Conservation (phyloP, 2,888 invertebrate genomes). For the Steromphala cineraria region DNA sequence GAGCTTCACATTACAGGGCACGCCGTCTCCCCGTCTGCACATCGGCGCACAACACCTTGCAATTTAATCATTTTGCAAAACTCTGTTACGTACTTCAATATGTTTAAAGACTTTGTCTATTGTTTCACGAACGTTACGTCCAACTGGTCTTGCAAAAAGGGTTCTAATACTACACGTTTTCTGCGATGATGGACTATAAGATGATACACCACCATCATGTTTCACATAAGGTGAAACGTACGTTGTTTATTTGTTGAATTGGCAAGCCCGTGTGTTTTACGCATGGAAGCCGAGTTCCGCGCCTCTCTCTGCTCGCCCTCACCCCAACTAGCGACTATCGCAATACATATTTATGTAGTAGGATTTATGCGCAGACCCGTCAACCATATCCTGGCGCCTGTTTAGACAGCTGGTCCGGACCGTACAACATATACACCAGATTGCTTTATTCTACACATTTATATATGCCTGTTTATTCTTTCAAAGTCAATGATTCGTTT, state of each 20-base stretch:
- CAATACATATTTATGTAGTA: slow-evolving; percentile 1
- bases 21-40: no score
- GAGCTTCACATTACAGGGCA: no score
- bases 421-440: background rate
- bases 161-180: no score
- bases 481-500: background rate
- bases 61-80: no score
- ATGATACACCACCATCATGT: no score
- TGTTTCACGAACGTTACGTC: no score
- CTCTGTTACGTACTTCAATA: no score
- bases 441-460: background rate
- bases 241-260: background rate
- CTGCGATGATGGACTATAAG: no score
- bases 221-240: background rate
- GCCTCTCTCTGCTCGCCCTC: background rate
- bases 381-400: background rate
- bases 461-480: background rate
- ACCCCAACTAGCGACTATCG: background rate
- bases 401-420: background rate
- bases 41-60: no score
- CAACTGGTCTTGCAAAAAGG: no score
- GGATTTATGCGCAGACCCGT: slow-evolving; percentile 6
- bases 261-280: background rate
- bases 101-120: no score
- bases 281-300: background rate